Conservation (phyloP, 2,888 invertebrate species). For the Patella ulyssiponensis region DNA sequence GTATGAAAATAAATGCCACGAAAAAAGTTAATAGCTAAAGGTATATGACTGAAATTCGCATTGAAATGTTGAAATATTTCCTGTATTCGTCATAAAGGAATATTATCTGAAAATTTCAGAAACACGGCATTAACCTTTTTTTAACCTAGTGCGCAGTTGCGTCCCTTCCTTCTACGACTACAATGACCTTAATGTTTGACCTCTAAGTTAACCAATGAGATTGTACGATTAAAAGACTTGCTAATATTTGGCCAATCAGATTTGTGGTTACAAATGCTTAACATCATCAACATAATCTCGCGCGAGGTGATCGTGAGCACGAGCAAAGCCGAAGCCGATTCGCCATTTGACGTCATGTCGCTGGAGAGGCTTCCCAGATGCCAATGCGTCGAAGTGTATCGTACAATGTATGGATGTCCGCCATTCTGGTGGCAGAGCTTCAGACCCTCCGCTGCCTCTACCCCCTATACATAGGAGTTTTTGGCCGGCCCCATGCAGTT, state of each 20-base stretch:
- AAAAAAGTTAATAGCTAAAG: no score
- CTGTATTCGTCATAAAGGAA: no score
- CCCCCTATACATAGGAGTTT: constrained; percentile 74
- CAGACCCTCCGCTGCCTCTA: constrained; percentile 73
- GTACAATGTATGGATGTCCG: constrained; percentile 74
- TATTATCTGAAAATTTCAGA: no score
- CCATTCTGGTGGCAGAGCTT: constrained; percentile 75
- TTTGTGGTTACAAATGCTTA: constrained; percentile 10
- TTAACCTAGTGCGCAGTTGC: no score
- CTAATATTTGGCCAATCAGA: constrained; percentile 16
- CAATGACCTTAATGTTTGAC: no score
- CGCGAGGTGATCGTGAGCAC: constrained; percentile 39
- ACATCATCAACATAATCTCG: constrained; percentile 35
- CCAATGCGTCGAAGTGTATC: constrained; percentile 51
- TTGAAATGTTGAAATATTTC: no score
- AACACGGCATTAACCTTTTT: no score
- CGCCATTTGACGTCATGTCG: constrained; percentile 67
- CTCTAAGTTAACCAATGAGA: not conserved
- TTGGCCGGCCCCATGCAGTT: constrained; percentile 74
- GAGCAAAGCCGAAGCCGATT: constrained; percentile 38
- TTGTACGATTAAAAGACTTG: not conserved
- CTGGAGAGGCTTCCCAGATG: constrained; percentile 69
- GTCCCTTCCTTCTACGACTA: no score
- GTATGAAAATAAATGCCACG: no score
- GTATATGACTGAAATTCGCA: no score